Evolutionary conservation across 2,888 invertebrate species (phyloP), one percentile per base, ranked within the genome.

Genomic region (Apamea anceps): DNA sequence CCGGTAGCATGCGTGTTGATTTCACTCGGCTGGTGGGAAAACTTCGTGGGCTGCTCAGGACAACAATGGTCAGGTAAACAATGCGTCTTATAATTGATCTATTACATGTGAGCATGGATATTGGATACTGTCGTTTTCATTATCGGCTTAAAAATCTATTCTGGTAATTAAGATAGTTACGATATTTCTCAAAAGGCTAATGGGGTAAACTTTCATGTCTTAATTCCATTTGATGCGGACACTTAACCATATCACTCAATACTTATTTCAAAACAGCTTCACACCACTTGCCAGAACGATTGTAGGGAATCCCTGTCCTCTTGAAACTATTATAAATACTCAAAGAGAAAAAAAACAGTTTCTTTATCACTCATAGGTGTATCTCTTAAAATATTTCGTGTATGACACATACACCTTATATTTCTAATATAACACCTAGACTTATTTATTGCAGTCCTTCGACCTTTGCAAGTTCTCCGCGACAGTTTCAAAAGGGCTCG

Each of bases 21-120:
- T 77, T 99, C 99, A 0, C 95, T 98, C 70, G 98, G 98, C 42
- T 99, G 98, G 98, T 99, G 99, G 99, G 98, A 98, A 93, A 99
- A 98, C 94, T 99, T 97, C 93, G 97, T 98, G 10, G 97, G 97
- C 42, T 88, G 91, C 62, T 89, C 91, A 1, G 94, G 93, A 77
- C 93, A 90, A 77, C 87, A 94, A 77, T 92, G 93, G 67, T 92
- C 94, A 90, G 91, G 96, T 96, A 91, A 85, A 82, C 28, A 72
- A 81, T 73, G 67, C 5, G 25, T 66, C 21, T 6, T 37, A 37
- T 51, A 18, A 57, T 66, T 75, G 18, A 67, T 60, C 45, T 77
- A 21, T 45, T 15, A n/a, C 48, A 28, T 70, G 48, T 72, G 42
- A 32, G 25, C n/a, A 45, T 57, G 25, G 28, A 42, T 63, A 70